Evolutionary conservation across 1,140 invertebrate species (phyloP).

Genomic region (Chironomus tepperi): DNA sequence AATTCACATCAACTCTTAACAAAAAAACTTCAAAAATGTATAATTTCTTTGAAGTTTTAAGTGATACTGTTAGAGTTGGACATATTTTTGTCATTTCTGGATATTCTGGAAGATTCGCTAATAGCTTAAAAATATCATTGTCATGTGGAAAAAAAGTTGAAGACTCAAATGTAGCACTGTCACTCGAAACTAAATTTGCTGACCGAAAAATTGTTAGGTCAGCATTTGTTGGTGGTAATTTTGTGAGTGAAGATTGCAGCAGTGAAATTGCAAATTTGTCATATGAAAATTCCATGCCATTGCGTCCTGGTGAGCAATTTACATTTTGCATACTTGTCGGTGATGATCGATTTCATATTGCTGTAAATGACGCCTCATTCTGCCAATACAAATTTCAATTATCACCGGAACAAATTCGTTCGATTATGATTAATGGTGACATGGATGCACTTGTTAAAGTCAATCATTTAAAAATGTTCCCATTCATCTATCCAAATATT

Average conservation of each 20-base stretch:
- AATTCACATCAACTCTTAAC: no score
- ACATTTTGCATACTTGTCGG: constrained; percentile 1
- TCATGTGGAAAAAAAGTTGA: not conserved
- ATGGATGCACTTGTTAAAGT: not conserved
- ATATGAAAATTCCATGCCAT: not conserved
- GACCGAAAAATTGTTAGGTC: not conserved
- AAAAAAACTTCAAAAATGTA: no score
- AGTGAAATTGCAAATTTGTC: not conserved
- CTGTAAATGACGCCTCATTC: not conserved
- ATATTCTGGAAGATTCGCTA: not conserved
- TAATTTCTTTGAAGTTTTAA: no score
- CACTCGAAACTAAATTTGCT: not conserved
- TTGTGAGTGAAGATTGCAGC: not conserved
- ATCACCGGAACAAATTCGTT: not conserved
- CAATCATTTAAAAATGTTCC: not conserved
- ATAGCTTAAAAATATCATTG: not conserved
- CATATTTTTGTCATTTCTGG: constrained; percentile 7
- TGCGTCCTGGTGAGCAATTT: not conserved
- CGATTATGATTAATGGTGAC: not conserved
- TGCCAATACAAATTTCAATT: not conserved
- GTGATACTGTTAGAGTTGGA: not conserved
- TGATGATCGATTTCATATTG: constrained; percentile 10
- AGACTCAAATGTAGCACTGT: not conserved
- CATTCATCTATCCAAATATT: not conserved
- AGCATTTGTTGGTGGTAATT: not conserved